phyloP scores from a whole-genome alignment of 2,888 invertebrate genomes.

The Dexiosoma caninum region DNA sequence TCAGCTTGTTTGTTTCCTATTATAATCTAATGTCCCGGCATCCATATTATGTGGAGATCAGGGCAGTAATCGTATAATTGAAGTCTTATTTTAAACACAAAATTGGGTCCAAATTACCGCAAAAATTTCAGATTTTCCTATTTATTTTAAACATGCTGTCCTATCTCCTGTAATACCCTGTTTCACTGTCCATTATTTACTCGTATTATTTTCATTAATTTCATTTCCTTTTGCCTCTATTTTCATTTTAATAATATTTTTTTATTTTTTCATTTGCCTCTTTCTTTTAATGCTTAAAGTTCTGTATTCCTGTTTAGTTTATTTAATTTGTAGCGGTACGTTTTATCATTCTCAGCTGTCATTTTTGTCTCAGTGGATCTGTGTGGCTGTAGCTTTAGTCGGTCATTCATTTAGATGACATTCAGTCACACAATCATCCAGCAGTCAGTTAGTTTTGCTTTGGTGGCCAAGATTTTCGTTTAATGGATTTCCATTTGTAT shows the following conservation, averaged over 20 bases:
- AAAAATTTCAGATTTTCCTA: not conserved
- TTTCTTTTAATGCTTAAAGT: constrained; percentile 42
- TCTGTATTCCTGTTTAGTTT: constrained; percentile 50
- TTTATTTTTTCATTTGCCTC: constrained; percentile 7
- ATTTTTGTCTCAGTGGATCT: constrained; percentile 58
- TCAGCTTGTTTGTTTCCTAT: no score
- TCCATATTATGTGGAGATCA: no score
- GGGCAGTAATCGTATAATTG: no score
- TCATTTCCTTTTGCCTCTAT: constrained; percentile 16
- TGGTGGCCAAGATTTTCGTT: constrained; percentile 60
- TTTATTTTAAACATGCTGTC: constrained; percentile 13
- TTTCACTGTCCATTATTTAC: no score
- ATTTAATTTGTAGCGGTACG: constrained; percentile 54
- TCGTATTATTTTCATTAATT: constrained; percentile 35
- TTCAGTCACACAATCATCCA: constrained; percentile 37
- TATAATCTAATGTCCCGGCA: no score
- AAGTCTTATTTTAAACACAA: no score
- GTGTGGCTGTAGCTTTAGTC: constrained; percentile 48
- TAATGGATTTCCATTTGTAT: constrained; percentile 58
- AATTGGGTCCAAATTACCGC: no score
- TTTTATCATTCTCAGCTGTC: constrained; percentile 57
- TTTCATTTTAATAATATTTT: constrained; percentile 36
- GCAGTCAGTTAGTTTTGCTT: constrained; percentile 34
- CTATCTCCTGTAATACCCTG: no score
- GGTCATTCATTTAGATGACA: constrained; percentile 44